Evolutionary conservation across 2,113 vertebrate genomes (phyloP).

Genomic region (pig (Sus scrofa)): T2T-Sscrofa CM000817.6:5355501-5356000

Average conservation of each 20-base stretch:
- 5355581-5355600: neutral
- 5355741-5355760: neutral
- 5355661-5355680: neutral
- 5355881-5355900: neutral
- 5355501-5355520: too few species aligned
- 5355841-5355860: neutral
- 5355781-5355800: neutral
- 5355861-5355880: neutral
- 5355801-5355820: too few species aligned
- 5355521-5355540: neutral
- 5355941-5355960: accelerated
- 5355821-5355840: neutral
- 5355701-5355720: neutral
- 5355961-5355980: accelerated
- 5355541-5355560: neutral
- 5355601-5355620: too few species aligned
- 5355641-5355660: too few species aligned
- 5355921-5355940: neutral
- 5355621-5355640: neutral
- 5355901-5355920: neutral
- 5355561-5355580: accelerated
- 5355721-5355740: too few species aligned
- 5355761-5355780: too few species aligned
- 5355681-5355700: neutral
- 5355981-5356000: neutral